Percentiles rank a stretch among this genome's conserved stretches.
Conservation (phyloP, 1,140 invertebrate species). For the Leptinotarsa texana region DNA sequence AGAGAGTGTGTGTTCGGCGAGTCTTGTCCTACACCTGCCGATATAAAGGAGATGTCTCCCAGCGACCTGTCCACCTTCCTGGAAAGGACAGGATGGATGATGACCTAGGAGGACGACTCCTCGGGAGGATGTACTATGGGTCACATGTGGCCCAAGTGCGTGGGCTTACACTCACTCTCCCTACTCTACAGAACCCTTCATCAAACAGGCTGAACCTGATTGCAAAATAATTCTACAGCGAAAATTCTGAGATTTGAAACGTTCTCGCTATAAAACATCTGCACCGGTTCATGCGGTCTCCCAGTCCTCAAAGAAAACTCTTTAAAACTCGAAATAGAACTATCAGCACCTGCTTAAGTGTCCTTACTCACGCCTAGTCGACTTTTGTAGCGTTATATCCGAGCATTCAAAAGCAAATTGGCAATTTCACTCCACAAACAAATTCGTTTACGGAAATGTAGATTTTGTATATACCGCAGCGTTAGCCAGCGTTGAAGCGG, state of each 20-base stretch:
- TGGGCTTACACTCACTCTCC: too few relatives aligned
- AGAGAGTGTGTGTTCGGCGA: too few relatives aligned
- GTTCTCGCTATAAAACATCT: background rate
- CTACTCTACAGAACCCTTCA: background rate
- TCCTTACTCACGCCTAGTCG: slow-evolving; percentile 5
- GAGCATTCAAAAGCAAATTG: slow-evolving; percentile 41
- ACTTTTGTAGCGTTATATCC: slow-evolving; percentile 24
- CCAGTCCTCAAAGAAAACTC: background rate
- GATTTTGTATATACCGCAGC: slow-evolving; percentile 41
- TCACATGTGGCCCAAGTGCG: too few relatives aligned
- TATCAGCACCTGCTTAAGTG: slow-evolving; percentile 6
- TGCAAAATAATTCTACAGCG: background rate
- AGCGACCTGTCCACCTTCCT: too few relatives aligned
- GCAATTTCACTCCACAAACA: slow-evolving; percentile 46
- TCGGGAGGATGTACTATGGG: too few relatives aligned
- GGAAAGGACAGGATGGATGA: too few relatives aligned
- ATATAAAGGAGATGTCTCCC: too few relatives aligned
- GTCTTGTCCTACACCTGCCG: too few relatives aligned
- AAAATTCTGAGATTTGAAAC: too few relatives aligned
- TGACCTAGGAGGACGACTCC: too few relatives aligned
- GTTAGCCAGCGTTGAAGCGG: slow-evolving; percentile 23
- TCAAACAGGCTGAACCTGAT: background rate
- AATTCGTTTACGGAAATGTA: slow-evolving; percentile 42
- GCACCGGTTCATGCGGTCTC: background rate
- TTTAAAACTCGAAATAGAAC: slow-evolving; percentile 5